phyloP scores from a whole-genome alignment of 2,888 invertebrate species.

The Aporophyla lueneburgensis region DNA sequence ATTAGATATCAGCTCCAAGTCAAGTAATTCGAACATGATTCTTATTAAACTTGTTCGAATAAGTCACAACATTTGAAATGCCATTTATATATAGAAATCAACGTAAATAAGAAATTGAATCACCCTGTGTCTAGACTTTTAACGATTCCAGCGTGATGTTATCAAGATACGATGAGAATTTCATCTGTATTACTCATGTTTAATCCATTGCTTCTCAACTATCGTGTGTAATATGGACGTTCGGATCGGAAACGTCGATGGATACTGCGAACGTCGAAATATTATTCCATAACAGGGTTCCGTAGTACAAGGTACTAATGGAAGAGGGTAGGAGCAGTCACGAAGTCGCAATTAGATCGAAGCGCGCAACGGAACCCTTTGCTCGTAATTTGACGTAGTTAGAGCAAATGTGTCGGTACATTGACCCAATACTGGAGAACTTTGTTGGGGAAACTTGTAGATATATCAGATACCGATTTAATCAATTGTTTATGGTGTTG shows the following conservation, averaged over 20 bases:
- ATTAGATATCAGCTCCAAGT: slow-evolving; percentile 10
- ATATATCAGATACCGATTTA: slow-evolving; percentile 48
- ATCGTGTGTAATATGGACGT: not conserved
- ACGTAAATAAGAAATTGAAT: slow-evolving; percentile 78
- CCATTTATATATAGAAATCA: slow-evolving; percentile 66
- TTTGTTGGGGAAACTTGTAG: slow-evolving; percentile 59
- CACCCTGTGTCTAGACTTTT: slow-evolving; percentile 80
- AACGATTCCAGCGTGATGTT: slow-evolving; percentile 74
- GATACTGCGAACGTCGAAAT: slow-evolving; percentile 16
- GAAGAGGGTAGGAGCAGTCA: slow-evolving; percentile 84
- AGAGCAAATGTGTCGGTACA: slow-evolving; percentile 80
- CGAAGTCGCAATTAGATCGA: slow-evolving; percentile 87
- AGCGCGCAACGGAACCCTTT: slow-evolving; percentile 84
- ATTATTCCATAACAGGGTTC: slow-evolving; percentile 50
- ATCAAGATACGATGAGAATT: slow-evolving; percentile 56
- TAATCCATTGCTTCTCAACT: slow-evolving; percentile 61
- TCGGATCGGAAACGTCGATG: slow-evolving; percentile 62
- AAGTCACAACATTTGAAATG: slow-evolving; percentile 48
- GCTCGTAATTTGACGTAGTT: slow-evolving; percentile 86
- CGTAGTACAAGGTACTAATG: slow-evolving; percentile 80
- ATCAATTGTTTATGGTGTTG: slow-evolving; percentile 39
- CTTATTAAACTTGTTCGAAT: slow-evolving; percentile 46
- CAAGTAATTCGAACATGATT: slow-evolving; percentile 30
- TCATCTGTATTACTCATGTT: slow-evolving; percentile 12
- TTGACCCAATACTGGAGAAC: slow-evolving; percentile 71